Base-by-base conservation (phyloP, 2,797 vertebrate species). In the Notolepis coatsorum region DNA sequence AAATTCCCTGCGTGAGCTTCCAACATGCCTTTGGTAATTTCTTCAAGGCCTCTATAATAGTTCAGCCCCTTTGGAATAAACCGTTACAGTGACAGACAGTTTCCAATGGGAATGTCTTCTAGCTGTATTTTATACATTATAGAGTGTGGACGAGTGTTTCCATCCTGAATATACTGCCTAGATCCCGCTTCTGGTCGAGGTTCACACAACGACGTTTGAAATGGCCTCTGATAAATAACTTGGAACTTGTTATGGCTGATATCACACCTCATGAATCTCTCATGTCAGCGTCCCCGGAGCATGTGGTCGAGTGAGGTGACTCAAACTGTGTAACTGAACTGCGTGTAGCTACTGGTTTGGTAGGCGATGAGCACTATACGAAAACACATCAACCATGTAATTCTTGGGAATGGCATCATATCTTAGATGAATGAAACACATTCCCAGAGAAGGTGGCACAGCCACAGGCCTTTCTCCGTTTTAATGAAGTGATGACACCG, bases 1-100 rank as follows among this genome's bases (percentile, higher is more conserved):
- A 92, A 92, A 92, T 88, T 92, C 91, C 88, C 88, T 58, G 82
- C 82, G 71, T 86, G 70, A 80, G 80, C 83, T 81, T 89, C 83
- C 86, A 92, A 80, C 83, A 88, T 90, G 86, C 82, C 82, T 88
- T 89, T 86, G 86, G 87, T 87, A 73, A 86, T 88, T 74, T 87
- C 75, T 86, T 71, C 61, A 79, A 83, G 56, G 76, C 75, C 81
- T 60, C 68, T n/a, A n/a, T n/a, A n/a, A n/a, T n/a, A 68, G 51
- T 72, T 68, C 50, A 15, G 77, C 73, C 55, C 55, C 73, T 82
- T 85, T 80, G 82, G 76, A 31, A 43, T 46, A 66, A 60, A 75
- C 50, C 65, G 25, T 72, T 86, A 86, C 80, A 61, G 76, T 65
- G 76, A 68, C 73, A 55, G 53, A 58, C 39, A 51, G 65, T 70